Conservation (phyloP, 37 sponge, comb jelly and placozoan genomes). For the Spongilla lacustris region DNA sequence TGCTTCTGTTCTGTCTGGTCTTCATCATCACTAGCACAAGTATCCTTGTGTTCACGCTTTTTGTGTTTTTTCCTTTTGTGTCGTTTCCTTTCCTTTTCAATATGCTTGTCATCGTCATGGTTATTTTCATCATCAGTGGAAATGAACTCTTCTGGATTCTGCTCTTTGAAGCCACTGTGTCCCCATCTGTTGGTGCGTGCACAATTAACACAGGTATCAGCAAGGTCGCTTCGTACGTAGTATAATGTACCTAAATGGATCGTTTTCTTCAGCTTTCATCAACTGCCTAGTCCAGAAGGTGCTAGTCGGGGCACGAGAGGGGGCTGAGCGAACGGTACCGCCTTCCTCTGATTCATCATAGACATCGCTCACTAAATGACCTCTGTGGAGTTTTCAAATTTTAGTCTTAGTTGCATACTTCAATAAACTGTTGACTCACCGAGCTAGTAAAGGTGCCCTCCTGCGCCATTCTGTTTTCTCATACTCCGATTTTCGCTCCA, state of each 20-base stretch:
- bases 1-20: background rate
- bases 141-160: constrained; percentile 74
- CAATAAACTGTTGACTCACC: background rate
- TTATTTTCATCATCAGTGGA: constrained; percentile 35
- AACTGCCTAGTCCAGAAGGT: constrained; percentile 50
- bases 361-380: constrained; percentile 41
- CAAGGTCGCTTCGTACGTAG: too few species aligned
- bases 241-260: constrained; percentile 57
- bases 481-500: constrained; percentile 15
- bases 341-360: background rate
- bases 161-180: constrained; percentile 79
- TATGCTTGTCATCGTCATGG: background rate
- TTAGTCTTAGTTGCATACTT: background rate
- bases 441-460: background rate
- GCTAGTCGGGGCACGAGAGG: background rate
- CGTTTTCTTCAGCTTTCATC: constrained; percentile 51
- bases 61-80: background rate
- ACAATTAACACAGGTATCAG: background rate
- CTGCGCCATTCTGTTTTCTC: background rate
- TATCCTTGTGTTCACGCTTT: background rate
- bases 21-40: background rate
- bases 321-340: background rate
- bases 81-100: background rate
- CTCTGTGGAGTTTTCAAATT: constrained; percentile 16
- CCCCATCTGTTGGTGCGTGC: constrained; percentile 59